Evolutionary conservation across 1,140 invertebrate species (phyloP).

Genomic region (Achroia grisella): DNA sequence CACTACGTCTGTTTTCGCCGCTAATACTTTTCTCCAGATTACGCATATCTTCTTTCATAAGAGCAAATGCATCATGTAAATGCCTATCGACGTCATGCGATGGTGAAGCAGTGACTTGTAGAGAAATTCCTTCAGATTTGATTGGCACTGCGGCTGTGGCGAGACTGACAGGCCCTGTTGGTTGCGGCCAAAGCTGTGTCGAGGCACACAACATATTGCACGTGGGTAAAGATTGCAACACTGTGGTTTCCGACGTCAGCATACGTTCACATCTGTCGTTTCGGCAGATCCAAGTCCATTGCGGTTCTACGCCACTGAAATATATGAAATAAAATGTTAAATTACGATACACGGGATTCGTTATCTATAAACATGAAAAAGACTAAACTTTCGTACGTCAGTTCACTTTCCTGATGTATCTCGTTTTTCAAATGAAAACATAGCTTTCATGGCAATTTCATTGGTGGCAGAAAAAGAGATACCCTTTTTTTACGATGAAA

Average conservation of each 20-base stretch:
- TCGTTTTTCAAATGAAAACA: too few relatives aligned
- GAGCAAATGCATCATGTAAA: slow-evolving; percentile 47
- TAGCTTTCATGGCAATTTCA: too few relatives aligned
- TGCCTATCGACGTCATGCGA: slow-evolving; percentile 40
- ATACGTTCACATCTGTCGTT: slow-evolving; percentile 70
- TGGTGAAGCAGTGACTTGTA: slow-evolving; percentile 40
- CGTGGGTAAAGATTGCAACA: slow-evolving; percentile 65
- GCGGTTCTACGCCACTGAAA: slow-evolving; percentile 48
- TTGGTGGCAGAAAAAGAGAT: too few relatives aligned
- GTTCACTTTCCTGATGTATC: too few relatives aligned
- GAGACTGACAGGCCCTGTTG: slow-evolving; percentile 71
- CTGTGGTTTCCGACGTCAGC: slow-evolving; percentile 36
- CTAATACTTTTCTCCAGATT: slow-evolving; percentile 44
- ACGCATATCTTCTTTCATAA: slow-evolving; percentile 44
- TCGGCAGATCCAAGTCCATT: slow-evolving; percentile 73
- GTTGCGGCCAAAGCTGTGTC: slow-evolving; percentile 75
- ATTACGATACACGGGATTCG: not conserved
- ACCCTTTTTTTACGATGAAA: too few relatives aligned
- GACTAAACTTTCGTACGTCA: too few relatives aligned
- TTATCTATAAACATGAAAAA: not conserved
- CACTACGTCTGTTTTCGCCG: slow-evolving; percentile 52
- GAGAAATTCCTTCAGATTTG: slow-evolving; percentile 25
- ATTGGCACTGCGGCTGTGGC: slow-evolving; percentile 61
- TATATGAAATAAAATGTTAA: not conserved
- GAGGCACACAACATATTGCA: slow-evolving; percentile 76